phyloP scores from a whole-genome alignment of 1,140 invertebrate genomes.

The Mercenaria mercenaria region DNA sequence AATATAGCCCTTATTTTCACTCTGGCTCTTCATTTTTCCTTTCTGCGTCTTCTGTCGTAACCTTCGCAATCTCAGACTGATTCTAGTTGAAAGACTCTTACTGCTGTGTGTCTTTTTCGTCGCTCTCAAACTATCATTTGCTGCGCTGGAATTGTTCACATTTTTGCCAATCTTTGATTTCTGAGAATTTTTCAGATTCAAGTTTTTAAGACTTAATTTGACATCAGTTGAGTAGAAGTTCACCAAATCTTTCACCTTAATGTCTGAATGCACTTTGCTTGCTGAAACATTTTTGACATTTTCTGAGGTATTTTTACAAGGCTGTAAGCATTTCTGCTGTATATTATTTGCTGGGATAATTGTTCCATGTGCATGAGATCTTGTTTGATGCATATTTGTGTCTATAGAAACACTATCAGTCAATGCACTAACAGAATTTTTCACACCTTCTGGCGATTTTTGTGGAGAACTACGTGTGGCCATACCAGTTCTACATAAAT shows the following conservation, averaged over 20 bases:
- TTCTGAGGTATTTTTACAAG: constrained; percentile 42
- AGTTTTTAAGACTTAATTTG: constrained; percentile 33
- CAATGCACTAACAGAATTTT: not conserved
- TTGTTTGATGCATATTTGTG: constrained; percentile 15
- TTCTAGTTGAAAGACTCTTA: constrained; percentile 59
- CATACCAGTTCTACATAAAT: constrained; percentile 44
- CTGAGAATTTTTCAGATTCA: constrained; percentile 48
- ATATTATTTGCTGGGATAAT: not conserved
- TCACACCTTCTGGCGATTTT: constrained; percentile 28
- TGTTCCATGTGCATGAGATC: not conserved
- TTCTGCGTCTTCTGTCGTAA: constrained; percentile 51
- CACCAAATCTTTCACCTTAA: constrained; percentile 48
- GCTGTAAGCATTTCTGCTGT: constrained; percentile 52
- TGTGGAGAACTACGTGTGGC: constrained; percentile 75
- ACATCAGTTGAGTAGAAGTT: constrained; percentile 50
- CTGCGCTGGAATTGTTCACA: constrained; percentile 32
- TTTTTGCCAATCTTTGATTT: constrained; percentile 26
- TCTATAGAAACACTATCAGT: not conserved
- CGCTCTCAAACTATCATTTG: not conserved
- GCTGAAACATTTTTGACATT: constrained; percentile 21
- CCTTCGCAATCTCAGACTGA: constrained; percentile 53
- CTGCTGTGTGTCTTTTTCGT: constrained; percentile 13
- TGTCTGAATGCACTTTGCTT: constrained; percentile 22
- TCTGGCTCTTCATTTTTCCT: not conserved
- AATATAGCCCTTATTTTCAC: constrained; percentile 50